Conservation (phyloP, 2,797 vertebrate genomes). For the Poecilia velifera region DNA sequence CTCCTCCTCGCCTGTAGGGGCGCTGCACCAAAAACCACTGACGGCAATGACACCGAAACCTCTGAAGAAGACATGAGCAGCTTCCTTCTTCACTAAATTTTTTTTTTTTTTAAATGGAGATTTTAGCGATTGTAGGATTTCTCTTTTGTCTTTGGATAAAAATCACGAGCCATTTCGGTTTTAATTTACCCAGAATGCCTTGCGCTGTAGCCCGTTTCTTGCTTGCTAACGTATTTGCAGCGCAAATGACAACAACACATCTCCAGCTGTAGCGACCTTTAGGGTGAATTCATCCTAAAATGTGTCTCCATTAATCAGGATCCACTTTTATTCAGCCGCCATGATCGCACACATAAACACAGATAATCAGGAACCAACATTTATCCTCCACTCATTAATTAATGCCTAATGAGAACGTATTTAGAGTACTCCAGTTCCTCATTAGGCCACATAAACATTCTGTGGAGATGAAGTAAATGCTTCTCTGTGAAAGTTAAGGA, state of each 20-base stretch:
- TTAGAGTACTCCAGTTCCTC: background rate
- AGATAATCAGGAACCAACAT: background rate
- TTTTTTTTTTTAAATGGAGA: too few relatives aligned
- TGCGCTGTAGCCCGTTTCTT: background rate
- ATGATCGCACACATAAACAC: background rate
- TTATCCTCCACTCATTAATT: background rate
- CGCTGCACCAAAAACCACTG: too few relatives aligned
- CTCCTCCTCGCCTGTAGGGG: too few relatives aligned
- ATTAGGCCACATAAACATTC: background rate
- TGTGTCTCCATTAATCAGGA: constrained; percentile 12
- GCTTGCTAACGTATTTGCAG: background rate
- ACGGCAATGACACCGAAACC: too few relatives aligned
- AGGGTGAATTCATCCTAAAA: constrained; percentile 23
- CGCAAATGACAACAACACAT: background rate
- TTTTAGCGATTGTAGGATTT: too few relatives aligned
- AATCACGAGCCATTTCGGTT: too few relatives aligned
- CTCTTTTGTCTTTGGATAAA: too few relatives aligned
- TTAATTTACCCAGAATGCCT: background rate
- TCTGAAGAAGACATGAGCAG: too few relatives aligned
- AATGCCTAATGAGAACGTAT: background rate
- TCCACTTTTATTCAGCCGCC: constrained; percentile 46
- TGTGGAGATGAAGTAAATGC: background rate
- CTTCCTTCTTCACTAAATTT: too few relatives aligned
- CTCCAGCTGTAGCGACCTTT: background rate
- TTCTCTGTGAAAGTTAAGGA: constrained; percentile 3